Percentiles rank a stretch among this genome's conserved stretches.
Conservation (phyloP, 2,797 vertebrate genomes). For the Schizopygopsis pylzovi region DNA sequence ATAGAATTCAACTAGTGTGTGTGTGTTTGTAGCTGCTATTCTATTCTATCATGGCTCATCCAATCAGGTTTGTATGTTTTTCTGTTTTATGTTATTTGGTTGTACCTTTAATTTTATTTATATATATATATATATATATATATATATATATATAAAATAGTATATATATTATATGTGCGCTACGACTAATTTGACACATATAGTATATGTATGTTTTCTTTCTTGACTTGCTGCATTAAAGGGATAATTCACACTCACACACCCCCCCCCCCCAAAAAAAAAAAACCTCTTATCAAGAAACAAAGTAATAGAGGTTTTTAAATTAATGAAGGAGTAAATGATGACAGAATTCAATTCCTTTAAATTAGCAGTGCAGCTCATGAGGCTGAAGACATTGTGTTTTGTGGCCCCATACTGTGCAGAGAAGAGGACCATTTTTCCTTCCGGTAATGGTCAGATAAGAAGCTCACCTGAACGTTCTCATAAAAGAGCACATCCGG, state of each 20-base stretch:
- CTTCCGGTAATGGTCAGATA: conserved; percentile 3
- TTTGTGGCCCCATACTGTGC: not conserved
- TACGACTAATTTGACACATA: no score
- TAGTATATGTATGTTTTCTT: no score
- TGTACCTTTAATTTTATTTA: not conserved
- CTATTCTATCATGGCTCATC: not conserved
- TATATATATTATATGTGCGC: no score
- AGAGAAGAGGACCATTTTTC: conserved; percentile 8
- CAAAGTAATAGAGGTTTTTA: not conserved
- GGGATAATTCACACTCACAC: not conserved
- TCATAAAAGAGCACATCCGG: conserved; percentile 97
- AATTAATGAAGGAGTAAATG: not conserved
- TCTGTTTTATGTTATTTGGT: not conserved
- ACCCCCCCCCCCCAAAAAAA: not conserved
- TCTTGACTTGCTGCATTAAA: not conserved
- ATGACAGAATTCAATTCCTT: not conserved
- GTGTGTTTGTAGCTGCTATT: conserved; percentile 4
- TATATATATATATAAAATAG: no score
- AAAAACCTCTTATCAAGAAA: not conserved
- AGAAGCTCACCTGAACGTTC: conserved; percentile 87
- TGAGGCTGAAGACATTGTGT: not conserved
- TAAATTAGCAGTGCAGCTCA: not conserved
- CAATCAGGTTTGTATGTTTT: not conserved
- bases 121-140: no score
- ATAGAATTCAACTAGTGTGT: not conserved